Base-by-base conservation (phyloP, 2,113 vertebrate species). In the Ranitomeya imitator region DNA sequence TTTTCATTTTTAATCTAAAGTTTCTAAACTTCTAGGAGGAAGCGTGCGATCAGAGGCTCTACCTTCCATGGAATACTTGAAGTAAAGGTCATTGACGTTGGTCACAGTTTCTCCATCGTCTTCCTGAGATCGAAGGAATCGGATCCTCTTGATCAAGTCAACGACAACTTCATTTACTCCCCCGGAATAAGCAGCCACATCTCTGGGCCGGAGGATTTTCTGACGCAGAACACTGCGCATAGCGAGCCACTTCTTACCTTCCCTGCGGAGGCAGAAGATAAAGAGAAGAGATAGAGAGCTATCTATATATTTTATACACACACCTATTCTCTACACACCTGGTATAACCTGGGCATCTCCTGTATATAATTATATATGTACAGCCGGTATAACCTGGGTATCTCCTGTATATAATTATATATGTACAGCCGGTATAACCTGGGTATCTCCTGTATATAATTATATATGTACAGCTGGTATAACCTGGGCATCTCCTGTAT, bases 21-120 rank as follows among this genome's bases (percentile, higher is more conserved):
- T 45, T 45, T 45, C 37, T 45, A 45, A 45, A 45, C 55, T 57
- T 11, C 55, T 11, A 57, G 55, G 5, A 45, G 26, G 26, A 31
- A 31, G 26, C 2, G 26, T 31, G 26, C 26, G 26, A 23, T 69
- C 0, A 18, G 71, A 18, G 0, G 16, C 37, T 26, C 12, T 3
- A 98, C 97, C 97, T 96, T 99, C 98, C 98, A 99, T 97, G 14
- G 97, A 96, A 63, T 97, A 99, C 90, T 97, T 98, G 94, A 98
- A 98, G 95, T 97, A 98, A 88, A 99, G 95, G 74, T 96, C 96
- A 85, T 98, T 99, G 81, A 99, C 90, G 74, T 98, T 96, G 90
- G 89, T 89, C 85, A 98, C 94, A 0, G 96, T 97, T 76, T 93
- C 93, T 7, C 95, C 94, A 61, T 97, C 96, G 0, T 91, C 85